Conservation (phyloP, 2,113 vertebrate species). For the Strix uralensis region DNA sequence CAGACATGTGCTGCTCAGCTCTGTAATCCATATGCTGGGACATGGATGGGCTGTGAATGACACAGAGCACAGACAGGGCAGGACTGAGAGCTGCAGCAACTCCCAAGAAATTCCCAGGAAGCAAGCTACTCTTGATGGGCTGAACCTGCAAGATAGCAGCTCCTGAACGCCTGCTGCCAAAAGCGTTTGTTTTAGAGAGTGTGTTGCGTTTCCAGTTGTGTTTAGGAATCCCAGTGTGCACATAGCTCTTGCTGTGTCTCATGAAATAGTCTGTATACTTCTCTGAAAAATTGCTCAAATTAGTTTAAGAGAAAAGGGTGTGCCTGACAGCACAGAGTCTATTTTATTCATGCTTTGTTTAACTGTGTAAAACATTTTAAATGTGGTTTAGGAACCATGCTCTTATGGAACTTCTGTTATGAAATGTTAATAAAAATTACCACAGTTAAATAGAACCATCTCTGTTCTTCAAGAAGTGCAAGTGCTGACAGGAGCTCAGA, state of each 20-base stretch:
- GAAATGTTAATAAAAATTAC: slow-evolving; percentile 21
- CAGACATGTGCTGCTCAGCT: not conserved
- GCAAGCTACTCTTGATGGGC: not conserved
- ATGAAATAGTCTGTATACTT: not conserved
- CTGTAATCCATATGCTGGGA: rapidly evolving
- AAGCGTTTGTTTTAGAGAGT: not conserved
- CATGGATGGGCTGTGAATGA: not conserved
- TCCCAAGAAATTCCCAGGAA: not conserved
- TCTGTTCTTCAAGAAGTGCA: not conserved
- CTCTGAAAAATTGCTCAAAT: not conserved
- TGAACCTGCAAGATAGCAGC: not conserved
- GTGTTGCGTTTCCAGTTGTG: not conserved
- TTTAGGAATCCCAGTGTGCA: not conserved
- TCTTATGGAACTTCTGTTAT: not conserved
- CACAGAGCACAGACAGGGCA: not conserved
- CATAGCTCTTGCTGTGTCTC: not conserved
- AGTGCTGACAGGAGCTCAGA: not conserved
- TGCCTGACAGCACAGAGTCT: not conserved
- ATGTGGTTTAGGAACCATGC: not conserved
- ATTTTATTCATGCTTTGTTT: slow-evolving; percentile 6
- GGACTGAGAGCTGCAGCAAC: not conserved
- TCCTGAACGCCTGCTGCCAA: not conserved
- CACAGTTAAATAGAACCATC: not conserved
- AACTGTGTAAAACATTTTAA: slow-evolving; percentile 20
- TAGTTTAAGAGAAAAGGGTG: not conserved